These are phyloP conservation scores for Cyrtodaria siliqua DNA, from an alignment of 2,888 invertebrate species.

Conservation along the genomic window DNA sequence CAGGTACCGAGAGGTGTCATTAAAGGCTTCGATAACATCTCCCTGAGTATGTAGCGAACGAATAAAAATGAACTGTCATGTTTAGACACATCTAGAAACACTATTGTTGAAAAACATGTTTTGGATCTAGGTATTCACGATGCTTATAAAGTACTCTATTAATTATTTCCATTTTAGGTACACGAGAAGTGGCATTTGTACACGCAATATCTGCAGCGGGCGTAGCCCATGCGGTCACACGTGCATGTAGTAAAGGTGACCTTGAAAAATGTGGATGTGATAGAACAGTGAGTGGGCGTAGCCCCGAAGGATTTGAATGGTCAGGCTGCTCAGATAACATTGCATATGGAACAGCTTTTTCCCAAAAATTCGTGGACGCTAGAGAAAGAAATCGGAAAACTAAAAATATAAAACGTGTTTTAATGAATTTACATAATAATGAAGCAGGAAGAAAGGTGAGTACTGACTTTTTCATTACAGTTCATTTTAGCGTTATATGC, in stretches of 20 bases:
- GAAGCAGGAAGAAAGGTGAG: slow-evolving; percentile 97
- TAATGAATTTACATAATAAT: slow-evolving; percentile 99
- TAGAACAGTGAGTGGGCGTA: slow-evolving; percentile 90
- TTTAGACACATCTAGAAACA: too few relatives aligned
- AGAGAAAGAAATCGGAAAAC: slow-evolving; percentile 92
- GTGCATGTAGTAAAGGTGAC: slow-evolving; percentile 96
- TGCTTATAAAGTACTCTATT: too few relatives aligned
- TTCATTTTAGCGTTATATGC: too few relatives aligned
- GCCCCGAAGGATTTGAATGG: slow-evolving; percentile 93
- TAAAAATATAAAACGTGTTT: slow-evolving; percentile 93
- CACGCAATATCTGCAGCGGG: slow-evolving; percentile 98
- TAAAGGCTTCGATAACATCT: too few relatives aligned
- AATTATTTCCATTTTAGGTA: slow-evolving; percentile 88
- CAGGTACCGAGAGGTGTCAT: too few relatives aligned
- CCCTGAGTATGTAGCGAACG: too few relatives aligned
- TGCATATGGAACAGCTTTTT: slow-evolving; percentile 90
- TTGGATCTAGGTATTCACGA: too few relatives aligned
- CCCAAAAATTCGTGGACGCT: slow-evolving; percentile 95
- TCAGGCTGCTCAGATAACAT: slow-evolving; percentile 97
- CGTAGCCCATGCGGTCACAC: slow-evolving; percentile 95
- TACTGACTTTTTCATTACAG: too few relatives aligned
- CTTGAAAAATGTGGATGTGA: slow-evolving; percentile 97
- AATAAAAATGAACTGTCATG: too few relatives aligned
- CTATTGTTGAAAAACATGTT: too few relatives aligned
- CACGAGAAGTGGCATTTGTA: slow-evolving; percentile 97